A percentile compares a stretch with the other conserved stretches of the same genome.
Evolutionary conservation across 2,888 invertebrate species (phyloP).

Genomic region (Oxytorus armatus): DNA sequence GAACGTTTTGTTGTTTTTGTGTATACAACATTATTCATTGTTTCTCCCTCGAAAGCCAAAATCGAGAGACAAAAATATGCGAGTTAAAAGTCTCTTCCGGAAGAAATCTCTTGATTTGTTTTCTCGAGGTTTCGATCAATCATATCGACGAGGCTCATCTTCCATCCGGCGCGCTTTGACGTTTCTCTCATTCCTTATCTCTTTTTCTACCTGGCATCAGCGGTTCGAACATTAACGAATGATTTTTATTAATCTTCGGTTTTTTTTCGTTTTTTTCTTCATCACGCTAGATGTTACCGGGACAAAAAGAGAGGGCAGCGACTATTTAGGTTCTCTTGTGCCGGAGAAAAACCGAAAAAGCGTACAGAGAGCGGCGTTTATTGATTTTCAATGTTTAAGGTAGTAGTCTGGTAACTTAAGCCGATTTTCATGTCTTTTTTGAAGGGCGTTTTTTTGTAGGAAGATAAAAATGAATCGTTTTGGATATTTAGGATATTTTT

Average conservation of each 20-base stretch:
- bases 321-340: slow-evolving; percentile 61
- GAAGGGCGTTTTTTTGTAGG: too few species aligned
- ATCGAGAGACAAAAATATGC: slow-evolving; percentile 35
- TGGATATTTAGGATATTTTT: too few species aligned
- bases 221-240: slow-evolving; percentile 4
- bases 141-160: slow-evolving; percentile 26
- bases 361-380: slow-evolving; percentile 16
- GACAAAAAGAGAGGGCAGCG: slow-evolving; percentile 23
- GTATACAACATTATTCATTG: slow-evolving; percentile 1
- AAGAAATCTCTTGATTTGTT: slow-evolving; percentile 36
- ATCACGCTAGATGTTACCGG: background rate
- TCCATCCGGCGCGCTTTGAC: slow-evolving; percentile 28
- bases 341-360: slow-evolving; percentile 36
- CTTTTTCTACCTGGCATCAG: slow-evolving; percentile 34
- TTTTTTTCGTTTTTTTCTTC: slow-evolving; percentile 8
- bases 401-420: too few species aligned
- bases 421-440: too few species aligned
- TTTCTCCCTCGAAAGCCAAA: slow-evolving; percentile 17
- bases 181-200: slow-evolving; percentile 25
- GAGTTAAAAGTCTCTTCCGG: background rate
- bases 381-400: slow-evolving; percentile 51
- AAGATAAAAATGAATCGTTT: too few species aligned
- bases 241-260: slow-evolving; percentile 5
- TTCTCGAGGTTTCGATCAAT: slow-evolving; percentile 29
- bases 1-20: background rate